Evolutionary conservation across 2,797 vertebrate species (phyloP).

Genomic region (Myotis vivesi): DNA sequence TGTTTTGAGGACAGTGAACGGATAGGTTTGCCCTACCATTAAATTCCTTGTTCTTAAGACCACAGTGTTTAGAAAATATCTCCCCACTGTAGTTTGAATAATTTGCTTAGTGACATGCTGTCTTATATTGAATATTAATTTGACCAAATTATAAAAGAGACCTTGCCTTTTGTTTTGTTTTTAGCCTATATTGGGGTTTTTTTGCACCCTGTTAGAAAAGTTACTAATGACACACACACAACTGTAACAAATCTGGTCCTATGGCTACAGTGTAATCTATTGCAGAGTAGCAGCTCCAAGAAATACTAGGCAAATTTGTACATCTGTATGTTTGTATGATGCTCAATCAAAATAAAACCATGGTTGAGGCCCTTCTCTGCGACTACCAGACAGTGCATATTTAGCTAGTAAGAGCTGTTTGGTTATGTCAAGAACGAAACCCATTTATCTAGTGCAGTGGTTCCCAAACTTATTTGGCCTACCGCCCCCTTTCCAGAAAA

Average conservation of each 20-base stretch:
- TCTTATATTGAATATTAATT: background rate
- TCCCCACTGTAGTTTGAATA: slow-evolving; percentile 5
- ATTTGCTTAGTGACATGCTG: background rate
- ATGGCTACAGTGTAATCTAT: background rate
- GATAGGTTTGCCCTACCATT: background rate
- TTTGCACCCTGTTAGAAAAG: background rate
- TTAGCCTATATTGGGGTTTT: background rate
- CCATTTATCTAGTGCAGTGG: background rate
- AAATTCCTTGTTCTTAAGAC: background rate
- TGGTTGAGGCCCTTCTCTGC: background rate
- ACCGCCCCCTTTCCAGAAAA: too few species aligned
- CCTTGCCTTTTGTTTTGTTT: background rate
- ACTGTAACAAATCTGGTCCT: background rate
- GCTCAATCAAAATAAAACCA: background rate
- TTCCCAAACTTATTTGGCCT: too few species aligned
- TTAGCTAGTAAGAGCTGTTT: slow-evolving; percentile 27
- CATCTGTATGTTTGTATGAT: background rate
- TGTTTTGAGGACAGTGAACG: slow-evolving; percentile 12
- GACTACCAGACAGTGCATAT: background rate
- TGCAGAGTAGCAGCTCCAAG: background rate
- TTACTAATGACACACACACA: background rate
- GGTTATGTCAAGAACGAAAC: background rate
- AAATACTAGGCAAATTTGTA: background rate
- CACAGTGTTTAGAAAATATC: background rate
- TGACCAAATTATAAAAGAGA: slow-evolving; percentile 20